These are phyloP conservation scores for Drosophila lacertosa DNA, from an alignment of 1,140 invertebrate species.

Conservation along the genomic window DNA sequence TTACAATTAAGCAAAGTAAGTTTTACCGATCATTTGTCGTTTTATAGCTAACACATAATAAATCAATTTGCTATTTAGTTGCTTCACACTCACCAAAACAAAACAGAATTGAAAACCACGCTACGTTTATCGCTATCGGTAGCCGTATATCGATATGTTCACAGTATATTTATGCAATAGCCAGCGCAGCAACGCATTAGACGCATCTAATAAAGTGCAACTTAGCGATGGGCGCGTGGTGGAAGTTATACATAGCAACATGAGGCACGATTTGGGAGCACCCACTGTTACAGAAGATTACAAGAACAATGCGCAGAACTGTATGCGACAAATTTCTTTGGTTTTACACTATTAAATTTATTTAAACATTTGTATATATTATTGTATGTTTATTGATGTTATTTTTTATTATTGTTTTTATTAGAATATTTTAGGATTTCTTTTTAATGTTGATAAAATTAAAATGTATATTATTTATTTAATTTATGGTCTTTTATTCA, in stretches of 20 bases:
- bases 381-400: no score
- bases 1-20: constrained; percentile 82
- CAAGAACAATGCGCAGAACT: no score
- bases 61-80: constrained; percentile 11
- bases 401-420: no score
- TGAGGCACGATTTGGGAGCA: no score
- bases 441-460: no score
- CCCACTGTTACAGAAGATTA: no score
- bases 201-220: background rate
- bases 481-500: no score
- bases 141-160: constrained; percentile 26
- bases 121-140: constrained; percentile 34
- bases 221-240: background rate
- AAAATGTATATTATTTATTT: no score
- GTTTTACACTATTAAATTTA: background rate
- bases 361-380: no score
- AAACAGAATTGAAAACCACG: constrained; percentile 11
- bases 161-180: constrained; percentile 9
- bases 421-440: no score
- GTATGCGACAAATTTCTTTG: background rate
- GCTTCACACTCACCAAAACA: constrained; percentile 23
- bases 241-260: background rate
- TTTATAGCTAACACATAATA: constrained; percentile 50
- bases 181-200: constrained; percentile 20
- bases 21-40: constrained; percentile 60